These are phyloP conservation scores for Spodoptera frugiperda DNA, from an alignment of 1,140 invertebrate genomes.

Conservation along the genomic window DNA sequence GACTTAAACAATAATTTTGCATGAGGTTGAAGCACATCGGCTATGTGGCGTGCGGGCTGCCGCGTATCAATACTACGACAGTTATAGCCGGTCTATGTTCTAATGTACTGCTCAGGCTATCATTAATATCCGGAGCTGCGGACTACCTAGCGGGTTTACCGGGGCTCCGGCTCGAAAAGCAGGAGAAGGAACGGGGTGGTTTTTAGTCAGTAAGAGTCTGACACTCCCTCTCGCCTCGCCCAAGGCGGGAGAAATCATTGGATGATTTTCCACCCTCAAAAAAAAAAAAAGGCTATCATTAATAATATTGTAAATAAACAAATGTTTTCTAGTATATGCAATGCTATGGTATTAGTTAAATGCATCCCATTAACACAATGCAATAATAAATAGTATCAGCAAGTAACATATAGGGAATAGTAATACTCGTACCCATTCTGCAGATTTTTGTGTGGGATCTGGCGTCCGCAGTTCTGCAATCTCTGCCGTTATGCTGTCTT, in stretches of 20 bases:
- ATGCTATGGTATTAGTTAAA: not conserved
- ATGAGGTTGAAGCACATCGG: slow-evolving; percentile 1
- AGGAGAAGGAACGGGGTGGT: too few species aligned
- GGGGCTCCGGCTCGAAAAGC: too few species aligned
- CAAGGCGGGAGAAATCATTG: too few species aligned
- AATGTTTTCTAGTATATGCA: not conserved
- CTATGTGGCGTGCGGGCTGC: slow-evolving; percentile 56
- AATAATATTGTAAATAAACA: not conserved
- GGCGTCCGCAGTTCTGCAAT: slow-evolving; percentile 63
- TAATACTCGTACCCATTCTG: slow-evolving; percentile 68
- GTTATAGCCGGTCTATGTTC: not conserved
- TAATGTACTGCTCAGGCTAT: not conserved
- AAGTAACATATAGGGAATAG: not conserved
- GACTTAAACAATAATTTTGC: not conserved
- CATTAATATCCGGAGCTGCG: too few species aligned
- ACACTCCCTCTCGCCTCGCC: too few species aligned
- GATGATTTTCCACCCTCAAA: too few species aligned
- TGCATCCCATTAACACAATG: not conserved
- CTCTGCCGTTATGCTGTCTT: slow-evolving; percentile 71
- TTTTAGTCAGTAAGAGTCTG: too few species aligned
- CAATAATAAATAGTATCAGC: not conserved
- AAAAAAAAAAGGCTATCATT: not conserved
- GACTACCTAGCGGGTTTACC: too few species aligned
- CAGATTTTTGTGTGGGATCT: slow-evolving; percentile 60
- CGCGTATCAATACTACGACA: slow-evolving; percentile 28